Evolutionary conservation across 2,113 vertebrate species (phyloP), one percentile per base, ranked within the genome.

Genomic region (Lethenteron camtschaticum): DNA sequence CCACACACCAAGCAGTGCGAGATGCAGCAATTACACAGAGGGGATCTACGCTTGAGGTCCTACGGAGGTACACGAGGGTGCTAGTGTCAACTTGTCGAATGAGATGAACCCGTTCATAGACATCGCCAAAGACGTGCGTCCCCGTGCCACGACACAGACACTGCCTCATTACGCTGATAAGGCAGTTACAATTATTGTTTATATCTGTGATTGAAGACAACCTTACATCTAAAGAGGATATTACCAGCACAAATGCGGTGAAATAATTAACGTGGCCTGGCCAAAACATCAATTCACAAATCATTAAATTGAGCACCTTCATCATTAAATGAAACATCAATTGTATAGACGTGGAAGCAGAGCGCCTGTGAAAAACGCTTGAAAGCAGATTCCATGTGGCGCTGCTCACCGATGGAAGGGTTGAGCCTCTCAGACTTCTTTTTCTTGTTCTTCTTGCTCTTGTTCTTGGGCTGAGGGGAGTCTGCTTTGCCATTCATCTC

Each of bases 371-470:
- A 68, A 57, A 57, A 57, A 55, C 55, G 57, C 56, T 18, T 18
- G 73, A 13, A 63, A 41, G 16, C 66, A 69, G 16, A 20, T 55
- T 20, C 71, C 57, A 41, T 57, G 2, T 68, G 68, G 18, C 56
- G 70, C 1, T 9, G 72, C 80, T 75, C 74, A 99, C 94, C 94
- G 76, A 99, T 87, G 1, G 92, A 95, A 71, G 74, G 87, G 80
- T 81, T 85, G 73, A 79, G 80, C 79, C 88, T 84, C 71, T 96
- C 92, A 1, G 81, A 82, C 75, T 94, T 96, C 80, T 97, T 97
- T 83, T 97, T 97, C 79, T 91, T 94, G 75, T 78, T 87, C 76
- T 91, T 96, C 85, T 90, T 85, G 77, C 72, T 81, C 77, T 80
- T 85, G 76, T 80, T 78, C 77, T 83, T 83, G 20, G 83, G 83